Evolutionary conservation across 1,140 invertebrate genomes (phyloP), one percentile per base, ranked within the genome.

Genomic region (Doryteuthis pealeii): DNA sequence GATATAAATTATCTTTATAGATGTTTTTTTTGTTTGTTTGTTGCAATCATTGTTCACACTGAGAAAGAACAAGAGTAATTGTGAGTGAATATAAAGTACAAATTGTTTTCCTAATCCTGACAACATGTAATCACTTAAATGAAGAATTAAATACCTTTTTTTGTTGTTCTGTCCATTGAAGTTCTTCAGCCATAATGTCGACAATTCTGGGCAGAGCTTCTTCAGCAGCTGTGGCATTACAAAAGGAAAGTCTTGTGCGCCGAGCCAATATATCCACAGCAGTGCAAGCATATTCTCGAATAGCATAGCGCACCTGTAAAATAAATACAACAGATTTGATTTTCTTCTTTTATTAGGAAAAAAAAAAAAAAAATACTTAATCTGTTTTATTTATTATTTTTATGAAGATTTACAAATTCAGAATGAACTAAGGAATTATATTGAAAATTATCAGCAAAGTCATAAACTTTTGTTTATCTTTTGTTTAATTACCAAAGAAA

Each of bases 201-300:
- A 98, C 91, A 78, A 99, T 94, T 45, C 88, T 91, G 0, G 96
- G 96, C 43, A 99, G 89, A 14, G 96, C 95, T 90, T 99, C 97
- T 85, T 96, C 93, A 0, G 97, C 95, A 1, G 98, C 98, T 89
- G 91, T 87, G 2, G 97, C 96, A 87, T 99, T 99, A 70, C 99
- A 90, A 89, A 99, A 99, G 12, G 97, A 94, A 33, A 99, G 90
- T 68, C 98, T 91, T 28, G 98, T 90, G 33, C 98, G 91, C 68
- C 97, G 90, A 4, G 96, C 97, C 77, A 99, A 94, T 90, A 99
- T 95, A 87, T 99, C 98, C 32, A 99, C 92, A 0, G 97, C 96
- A 0, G 95, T 95, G 86, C 94, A 94, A 12, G 98, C 98, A 87
- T 99, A 99, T 89, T 99, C 98, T 45, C 93, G 91, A 35, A 95